Conservation (phyloP, 2,797 vertebrate genomes). For the Micropoecilia bifurca region DNA sequence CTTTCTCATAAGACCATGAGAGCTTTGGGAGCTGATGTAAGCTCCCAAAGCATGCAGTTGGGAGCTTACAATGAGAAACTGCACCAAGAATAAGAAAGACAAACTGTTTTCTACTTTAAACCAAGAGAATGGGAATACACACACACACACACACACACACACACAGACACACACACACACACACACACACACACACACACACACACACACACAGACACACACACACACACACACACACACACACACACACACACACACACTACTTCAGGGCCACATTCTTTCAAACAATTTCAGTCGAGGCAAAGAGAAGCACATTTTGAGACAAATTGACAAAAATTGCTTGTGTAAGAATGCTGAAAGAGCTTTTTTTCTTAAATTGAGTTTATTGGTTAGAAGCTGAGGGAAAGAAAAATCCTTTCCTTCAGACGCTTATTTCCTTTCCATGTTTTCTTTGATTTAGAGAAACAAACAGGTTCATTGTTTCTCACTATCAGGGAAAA, state of each 20-base stretch:
- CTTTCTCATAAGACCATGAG: too few relatives aligned
- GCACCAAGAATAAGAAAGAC: neutral
- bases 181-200: too few relatives aligned
- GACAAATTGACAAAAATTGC: neutral
- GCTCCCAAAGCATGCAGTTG: neutral
- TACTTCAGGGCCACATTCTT: neutral
- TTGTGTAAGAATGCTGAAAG: neutral
- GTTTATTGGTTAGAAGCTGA: neutral
- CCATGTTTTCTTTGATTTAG: slow-evolving; percentile 5
- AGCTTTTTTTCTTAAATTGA: neutral
- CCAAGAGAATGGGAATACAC: too few relatives aligned
- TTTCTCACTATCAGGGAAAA: neutral
- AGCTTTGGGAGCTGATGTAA: too few relatives aligned
- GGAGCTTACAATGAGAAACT: neutral
- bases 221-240: neutral
- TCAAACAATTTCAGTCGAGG: neutral
- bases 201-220: neutral
- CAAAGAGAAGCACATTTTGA: neutral
- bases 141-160: too few relatives aligned
- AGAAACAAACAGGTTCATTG: neutral
- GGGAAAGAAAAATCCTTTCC: neutral
- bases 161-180: too few relatives aligned
- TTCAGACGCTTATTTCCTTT: neutral
- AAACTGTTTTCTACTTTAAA: neutral
- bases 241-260: neutral